Base-by-base conservation (phyloP, 2,113 vertebrate genomes). In the Myrmecophaga tridactyla region DNA sequence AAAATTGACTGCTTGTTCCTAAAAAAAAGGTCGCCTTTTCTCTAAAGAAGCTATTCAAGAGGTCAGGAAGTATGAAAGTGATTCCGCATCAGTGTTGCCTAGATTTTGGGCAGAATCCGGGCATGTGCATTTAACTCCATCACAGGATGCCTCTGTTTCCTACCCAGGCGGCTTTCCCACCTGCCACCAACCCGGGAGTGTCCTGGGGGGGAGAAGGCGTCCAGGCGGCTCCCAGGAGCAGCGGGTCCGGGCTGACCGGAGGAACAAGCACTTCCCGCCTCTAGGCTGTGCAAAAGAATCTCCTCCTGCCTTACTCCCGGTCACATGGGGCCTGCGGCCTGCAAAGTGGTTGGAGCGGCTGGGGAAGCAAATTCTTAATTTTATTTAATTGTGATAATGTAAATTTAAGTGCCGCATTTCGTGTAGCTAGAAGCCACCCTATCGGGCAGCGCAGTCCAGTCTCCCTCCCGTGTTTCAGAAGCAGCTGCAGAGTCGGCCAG, bases 181-280 rank as follows among this genome's bases (percentile, higher is more conserved):
- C 83, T 6, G 31, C 53, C 48, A 60, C 94, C 85, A 29, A 39
- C 25, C 80, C 34, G 56, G 95, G 94, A 93, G 93, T 96, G 70
- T 94, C 85, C 85, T 69, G 60, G 65, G 60, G 95, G 93, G 94
- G 53, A 69, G 51, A 86, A 56, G 8, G 39, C 77, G 76, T 90
- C 31, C 27, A 9, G 87, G 60, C 95, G 88, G 94, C 81, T 95
- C 90, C 95, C 56, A 62, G 46, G 17, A 39, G 63, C 96, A 94
- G 96, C 96, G 93, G 95, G 72, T 75, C 36, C 92, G 81, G 76
- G 65, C 84, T 82, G 14, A 81, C 88, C 81, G n/a, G 41, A 76
- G 93, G 67, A 67, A 89, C 95, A 95, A 95, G 94, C 92, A 93
- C 96, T 94, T 96, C 97, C 96, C 95, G 96, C 94, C 89, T 25